These are phyloP conservation scores for Polymixis lichenea DNA, from an alignment of 2,888 invertebrate species.

Conservation along the genomic window DNA sequence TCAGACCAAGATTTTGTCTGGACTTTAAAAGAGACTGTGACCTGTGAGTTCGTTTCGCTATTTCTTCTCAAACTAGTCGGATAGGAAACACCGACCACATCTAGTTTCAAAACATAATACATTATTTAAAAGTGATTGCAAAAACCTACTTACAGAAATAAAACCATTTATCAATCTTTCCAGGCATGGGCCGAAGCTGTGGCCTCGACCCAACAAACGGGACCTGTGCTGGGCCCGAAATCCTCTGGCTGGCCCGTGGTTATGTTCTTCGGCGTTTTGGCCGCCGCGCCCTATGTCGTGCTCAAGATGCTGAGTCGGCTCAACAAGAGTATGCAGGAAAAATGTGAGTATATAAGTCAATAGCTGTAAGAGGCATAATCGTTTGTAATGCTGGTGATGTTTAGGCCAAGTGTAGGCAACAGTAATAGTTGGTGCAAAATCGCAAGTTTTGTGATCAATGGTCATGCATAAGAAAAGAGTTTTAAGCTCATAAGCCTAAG, in stretches of 20 bases:
- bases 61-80: no score
- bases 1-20: no score
- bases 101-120: no score
- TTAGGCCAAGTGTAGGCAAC: neutral
- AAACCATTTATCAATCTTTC: neutral
- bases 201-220: conserved; percentile 79
- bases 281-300: conserved; percentile 97
- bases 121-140: no score
- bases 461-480: neutral
- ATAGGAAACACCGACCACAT: no score
- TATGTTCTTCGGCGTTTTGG: conserved; percentile 96
- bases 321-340: conserved; percentile 89
- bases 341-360: conserved; percentile 86
- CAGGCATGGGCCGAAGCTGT: conserved; percentile 89
- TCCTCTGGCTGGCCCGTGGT: conserved; percentile 96
- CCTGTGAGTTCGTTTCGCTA: no score
- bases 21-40: no score
- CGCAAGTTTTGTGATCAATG: neutral
- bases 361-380: neutral
- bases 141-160: no score
- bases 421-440: neutral
- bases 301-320: conserved; percentile 94
- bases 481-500: neutral
- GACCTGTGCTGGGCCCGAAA: conserved; percentile 80
- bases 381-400: neutral